phyloP scores from a whole-genome alignment of 2,797 vertebrate genomes.

The Pagetopsis macropterus region DNA sequence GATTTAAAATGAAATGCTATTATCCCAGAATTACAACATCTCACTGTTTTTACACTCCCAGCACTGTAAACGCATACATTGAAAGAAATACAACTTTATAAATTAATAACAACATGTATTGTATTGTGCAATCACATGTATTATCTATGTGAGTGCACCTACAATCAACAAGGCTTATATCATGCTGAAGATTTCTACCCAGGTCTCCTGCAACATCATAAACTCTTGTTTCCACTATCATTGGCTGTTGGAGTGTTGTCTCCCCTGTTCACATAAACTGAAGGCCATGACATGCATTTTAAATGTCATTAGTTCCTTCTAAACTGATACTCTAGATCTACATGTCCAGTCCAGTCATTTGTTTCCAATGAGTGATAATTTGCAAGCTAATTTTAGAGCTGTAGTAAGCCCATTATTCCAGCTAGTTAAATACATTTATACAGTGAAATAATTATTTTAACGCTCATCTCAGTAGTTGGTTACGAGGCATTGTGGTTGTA shows the following conservation, averaged over 20 bases:
- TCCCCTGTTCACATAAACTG: constrained; percentile 21
- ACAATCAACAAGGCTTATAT: constrained; percentile 6
- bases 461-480: neutral
- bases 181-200: neutral
- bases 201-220: neutral
- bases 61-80: neutral
- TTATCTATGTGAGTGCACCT: neutral
- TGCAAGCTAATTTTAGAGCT: neutral
- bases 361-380: constrained; percentile 7
- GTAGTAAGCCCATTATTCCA: neutral
- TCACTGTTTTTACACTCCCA: neutral
- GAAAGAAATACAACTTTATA: neutral
- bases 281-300: neutral
- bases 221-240: constrained; percentile 2
- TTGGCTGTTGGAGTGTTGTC: constrained; percentile 11
- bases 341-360: constrained; percentile 11
- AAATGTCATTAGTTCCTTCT: constrained; percentile 10
- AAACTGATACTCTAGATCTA: neutral
- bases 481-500: neutral
- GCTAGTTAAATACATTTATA: neutral
- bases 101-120: neutral
- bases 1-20: neutral
- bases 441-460: neutral
- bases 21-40: neutral
- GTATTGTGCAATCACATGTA: constrained; percentile 13